These are phyloP conservation scores for Caenorhabditis sp. DNA, from an alignment of 2,888 invertebrate genomes.

Conservation along the genomic window DNA sequence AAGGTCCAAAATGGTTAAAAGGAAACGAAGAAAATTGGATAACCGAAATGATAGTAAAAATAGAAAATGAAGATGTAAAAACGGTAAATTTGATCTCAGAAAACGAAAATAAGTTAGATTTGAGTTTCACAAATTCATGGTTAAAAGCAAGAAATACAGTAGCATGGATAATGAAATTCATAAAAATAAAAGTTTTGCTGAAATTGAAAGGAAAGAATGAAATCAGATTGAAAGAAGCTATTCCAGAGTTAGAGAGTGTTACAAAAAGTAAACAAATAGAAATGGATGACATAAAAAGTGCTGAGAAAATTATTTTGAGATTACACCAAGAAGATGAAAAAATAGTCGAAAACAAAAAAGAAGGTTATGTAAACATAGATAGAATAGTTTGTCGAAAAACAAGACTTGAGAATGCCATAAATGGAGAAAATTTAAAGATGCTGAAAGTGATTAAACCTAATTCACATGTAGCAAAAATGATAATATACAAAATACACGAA, in stretches of 20 bases:
- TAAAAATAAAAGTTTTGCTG: too few species aligned
- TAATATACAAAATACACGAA: slow-evolving; percentile 2
- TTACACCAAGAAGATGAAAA: background rate
- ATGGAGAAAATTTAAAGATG: background rate
- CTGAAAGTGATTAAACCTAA: background rate
- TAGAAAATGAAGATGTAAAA: background rate
- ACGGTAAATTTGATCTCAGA: background rate
- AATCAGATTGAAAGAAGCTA: background rate
- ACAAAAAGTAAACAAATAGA: background rate
- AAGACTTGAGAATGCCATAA: background rate
- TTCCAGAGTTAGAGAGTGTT: background rate
- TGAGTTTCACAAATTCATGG: background rate
- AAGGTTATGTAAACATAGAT: background rate
- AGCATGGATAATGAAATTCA: background rate
- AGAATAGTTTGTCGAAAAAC: background rate
- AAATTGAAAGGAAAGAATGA: background rate
- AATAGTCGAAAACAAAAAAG: background rate
- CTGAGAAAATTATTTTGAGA: background rate
- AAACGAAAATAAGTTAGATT: background rate
- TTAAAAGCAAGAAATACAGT: background rate
- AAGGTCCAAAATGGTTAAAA: slow-evolving; percentile 8
- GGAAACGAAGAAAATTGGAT: background rate
- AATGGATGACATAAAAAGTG: background rate
- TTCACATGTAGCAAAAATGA: background rate
- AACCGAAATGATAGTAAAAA: background rate